phyloP scores from a whole-genome alignment of 2,888 invertebrate genomes.

The Campoplex nolae region DNA sequence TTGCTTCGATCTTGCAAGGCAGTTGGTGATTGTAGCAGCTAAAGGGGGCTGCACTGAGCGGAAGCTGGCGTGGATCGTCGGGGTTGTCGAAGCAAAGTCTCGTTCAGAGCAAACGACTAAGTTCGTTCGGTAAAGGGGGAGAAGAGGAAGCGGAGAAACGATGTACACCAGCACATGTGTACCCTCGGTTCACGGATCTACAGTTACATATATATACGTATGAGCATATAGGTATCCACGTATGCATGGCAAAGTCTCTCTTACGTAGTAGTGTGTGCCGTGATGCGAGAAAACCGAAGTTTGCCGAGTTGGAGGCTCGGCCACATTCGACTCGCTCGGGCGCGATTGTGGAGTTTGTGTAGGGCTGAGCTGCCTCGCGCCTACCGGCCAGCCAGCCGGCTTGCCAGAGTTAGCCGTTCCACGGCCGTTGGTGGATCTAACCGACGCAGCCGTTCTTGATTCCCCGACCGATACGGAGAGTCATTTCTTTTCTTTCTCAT shows the following conservation, averaged over 20 bases:
- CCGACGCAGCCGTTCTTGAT: slow-evolving; percentile 68
- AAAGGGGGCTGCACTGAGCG: slow-evolving; percentile 62
- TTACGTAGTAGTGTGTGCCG: slow-evolving; percentile 25
- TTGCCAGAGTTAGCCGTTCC: slow-evolving; percentile 81
- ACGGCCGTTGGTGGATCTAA: slow-evolving; percentile 79
- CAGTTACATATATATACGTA: not conserved
- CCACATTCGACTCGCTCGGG: slow-evolving; percentile 73
- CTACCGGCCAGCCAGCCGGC: slow-evolving; percentile 79
- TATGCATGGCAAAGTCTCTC: slow-evolving; percentile 6
- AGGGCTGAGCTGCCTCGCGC: slow-evolving; percentile 58
- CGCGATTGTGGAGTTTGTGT: slow-evolving; percentile 55
- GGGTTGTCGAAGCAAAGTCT: slow-evolving; percentile 64
- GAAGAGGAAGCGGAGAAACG: slow-evolving; percentile 33
- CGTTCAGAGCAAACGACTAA: slow-evolving; percentile 41
- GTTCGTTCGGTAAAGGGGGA: not conserved
- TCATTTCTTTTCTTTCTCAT: slow-evolving; percentile 23
- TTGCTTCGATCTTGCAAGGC: slow-evolving; percentile 26
- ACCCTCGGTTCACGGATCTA: slow-evolving; percentile 30
- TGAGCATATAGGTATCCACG: slow-evolving; percentile 1
- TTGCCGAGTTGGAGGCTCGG: slow-evolving; percentile 79
- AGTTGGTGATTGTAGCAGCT: slow-evolving; percentile 40
- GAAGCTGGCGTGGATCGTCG: slow-evolving; percentile 63
- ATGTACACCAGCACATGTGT: slow-evolving; percentile 27
- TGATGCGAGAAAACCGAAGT: slow-evolving; percentile 75
- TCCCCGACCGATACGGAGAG: slow-evolving; percentile 49